Evolutionary conservation across 2,888 invertebrate species (phyloP).

Genomic region (Scaptomyza cyrtandrae): DNA sequence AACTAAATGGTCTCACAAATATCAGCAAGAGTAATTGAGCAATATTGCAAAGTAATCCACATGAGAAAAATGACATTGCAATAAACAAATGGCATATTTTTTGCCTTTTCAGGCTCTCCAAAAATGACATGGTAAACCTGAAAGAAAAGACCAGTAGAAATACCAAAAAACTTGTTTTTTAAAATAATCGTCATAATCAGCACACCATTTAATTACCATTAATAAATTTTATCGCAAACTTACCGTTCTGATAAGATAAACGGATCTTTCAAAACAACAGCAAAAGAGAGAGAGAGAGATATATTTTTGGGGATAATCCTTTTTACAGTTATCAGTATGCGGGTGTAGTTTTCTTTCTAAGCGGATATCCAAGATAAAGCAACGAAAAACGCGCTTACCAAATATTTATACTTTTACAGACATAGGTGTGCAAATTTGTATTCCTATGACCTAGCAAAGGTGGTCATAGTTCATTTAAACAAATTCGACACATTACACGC

Average conservation of each 20-base stretch:
- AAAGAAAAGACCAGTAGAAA: background rate
- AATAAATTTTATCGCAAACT: background rate
- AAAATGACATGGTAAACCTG: slow-evolving; percentile 24
- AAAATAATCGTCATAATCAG: background rate
- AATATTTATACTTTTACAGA: slow-evolving; percentile 29
- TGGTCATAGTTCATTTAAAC: slow-evolving; percentile 40
- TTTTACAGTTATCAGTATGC: slow-evolving; percentile 43
- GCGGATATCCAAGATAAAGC: slow-evolving; percentile 25
- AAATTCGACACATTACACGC: slow-evolving; percentile 29
- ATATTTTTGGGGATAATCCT: slow-evolving; percentile 7
- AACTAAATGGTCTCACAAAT: slow-evolving; percentile 91
- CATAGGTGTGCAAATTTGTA: background rate
- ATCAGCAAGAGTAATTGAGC: slow-evolving; percentile 92
- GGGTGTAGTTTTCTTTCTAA: slow-evolving; percentile 5
- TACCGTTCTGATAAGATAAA: background rate
- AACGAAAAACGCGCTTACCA: slow-evolving; percentile 17
- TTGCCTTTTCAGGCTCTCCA: slow-evolving; percentile 17
- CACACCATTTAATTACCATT: background rate
- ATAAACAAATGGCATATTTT: slow-evolving; percentile 83
- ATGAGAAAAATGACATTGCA: slow-evolving; percentile 93
- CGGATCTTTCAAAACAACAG: background rate
- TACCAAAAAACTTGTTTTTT: background rate
- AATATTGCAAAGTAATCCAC: slow-evolving; percentile 92
- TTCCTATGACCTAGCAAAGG: slow-evolving; percentile 33
- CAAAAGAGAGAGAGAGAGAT: background rate